These are phyloP conservation scores for Choristoneura rosaceana DNA, from an alignment of 2,888 invertebrate genomes.

Conservation along the genomic window DNA sequence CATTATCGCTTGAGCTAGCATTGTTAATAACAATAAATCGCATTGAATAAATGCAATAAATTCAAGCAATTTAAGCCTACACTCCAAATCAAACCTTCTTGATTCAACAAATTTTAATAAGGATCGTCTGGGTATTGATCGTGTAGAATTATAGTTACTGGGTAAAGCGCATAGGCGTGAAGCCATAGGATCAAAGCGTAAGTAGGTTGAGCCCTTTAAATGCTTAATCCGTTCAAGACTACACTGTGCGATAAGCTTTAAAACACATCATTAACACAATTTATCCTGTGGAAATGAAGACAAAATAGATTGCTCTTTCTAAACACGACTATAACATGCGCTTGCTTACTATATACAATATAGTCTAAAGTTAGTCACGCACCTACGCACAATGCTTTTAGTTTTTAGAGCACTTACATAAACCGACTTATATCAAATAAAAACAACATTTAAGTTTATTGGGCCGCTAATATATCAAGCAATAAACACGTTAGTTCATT, in stretches of 20 bases:
- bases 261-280: constrained; percentile 23
- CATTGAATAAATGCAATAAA: constrained; percentile 33
- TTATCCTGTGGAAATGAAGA: constrained; percentile 17
- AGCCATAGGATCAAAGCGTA: constrained; percentile 64
- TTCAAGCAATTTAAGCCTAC: constrained; percentile 32
- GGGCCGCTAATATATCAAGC: constrained; percentile 56
- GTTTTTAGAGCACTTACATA: constrained; percentile 69
- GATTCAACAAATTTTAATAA: constrained; percentile 25
- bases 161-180: constrained; percentile 56
- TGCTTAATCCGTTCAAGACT: constrained; percentile 60
- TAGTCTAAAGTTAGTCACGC: constrained; percentile 57
- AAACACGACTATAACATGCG: background rate
- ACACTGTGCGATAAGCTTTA: constrained; percentile 44
- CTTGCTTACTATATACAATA: constrained; percentile 46
- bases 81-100: constrained; percentile 28
- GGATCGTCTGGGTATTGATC: constrained; percentile 42
- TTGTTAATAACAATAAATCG: constrained; percentile 56
- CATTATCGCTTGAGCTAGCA: constrained; percentile 49
- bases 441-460: constrained; percentile 59
- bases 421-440: constrained; percentile 57
- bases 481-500: constrained; percentile 53
- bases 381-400: constrained; percentile 55
- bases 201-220: constrained; percentile 67
- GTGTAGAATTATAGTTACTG: constrained; percentile 46
- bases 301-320: background rate